Conservation (phyloP, 2,888 invertebrate genomes). For the Macrostomum cliftonense region DNA sequence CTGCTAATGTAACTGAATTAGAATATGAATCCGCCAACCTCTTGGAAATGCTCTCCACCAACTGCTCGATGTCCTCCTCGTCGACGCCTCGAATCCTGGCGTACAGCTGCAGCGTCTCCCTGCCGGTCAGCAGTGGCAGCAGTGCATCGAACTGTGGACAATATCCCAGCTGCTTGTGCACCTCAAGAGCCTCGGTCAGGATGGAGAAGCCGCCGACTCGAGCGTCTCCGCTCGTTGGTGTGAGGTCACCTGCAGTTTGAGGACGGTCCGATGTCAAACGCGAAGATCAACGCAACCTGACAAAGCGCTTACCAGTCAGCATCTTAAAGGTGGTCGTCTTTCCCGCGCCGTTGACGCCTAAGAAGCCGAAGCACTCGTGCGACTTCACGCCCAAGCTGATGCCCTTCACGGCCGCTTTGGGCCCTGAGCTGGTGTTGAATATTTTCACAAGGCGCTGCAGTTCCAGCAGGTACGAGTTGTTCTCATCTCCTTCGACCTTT, state of each 20-base stretch:
- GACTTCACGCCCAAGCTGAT: conserved; percentile 27
- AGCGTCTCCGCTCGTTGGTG: conserved; percentile 42
- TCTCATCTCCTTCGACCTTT: background rate
- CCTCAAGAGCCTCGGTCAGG: conserved; percentile 43
- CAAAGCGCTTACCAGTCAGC: conserved; percentile 44
- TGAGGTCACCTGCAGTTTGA: conserved; percentile 39
- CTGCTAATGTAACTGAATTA: background rate
- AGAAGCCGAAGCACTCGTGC: conserved; percentile 57
- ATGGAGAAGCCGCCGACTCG: conserved; percentile 41
- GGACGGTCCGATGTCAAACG: conserved; percentile 21
- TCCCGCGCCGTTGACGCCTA: conserved; percentile 68
- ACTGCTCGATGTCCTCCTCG: conserved; percentile 25
- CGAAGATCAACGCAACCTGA: conserved; percentile 3
- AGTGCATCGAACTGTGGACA: conserved; percentile 74
- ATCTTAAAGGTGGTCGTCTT: conserved; percentile 67
- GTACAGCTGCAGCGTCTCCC: conserved; percentile 54
- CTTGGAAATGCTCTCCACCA: conserved; percentile 11
- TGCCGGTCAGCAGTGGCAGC: conserved; percentile 56
- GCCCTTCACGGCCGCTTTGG: conserved; percentile 21
- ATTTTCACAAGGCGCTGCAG: conserved; percentile 7
- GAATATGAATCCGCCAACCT: background rate
- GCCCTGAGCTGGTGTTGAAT: conserved; percentile 3
- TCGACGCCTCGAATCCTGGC: conserved; percentile 53
- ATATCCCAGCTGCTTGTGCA: conserved; percentile 58
- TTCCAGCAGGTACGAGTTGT: background rate